Base-by-base conservation (phyloP, 2,888 invertebrate species). In the Apotomis turbidana region DNA sequence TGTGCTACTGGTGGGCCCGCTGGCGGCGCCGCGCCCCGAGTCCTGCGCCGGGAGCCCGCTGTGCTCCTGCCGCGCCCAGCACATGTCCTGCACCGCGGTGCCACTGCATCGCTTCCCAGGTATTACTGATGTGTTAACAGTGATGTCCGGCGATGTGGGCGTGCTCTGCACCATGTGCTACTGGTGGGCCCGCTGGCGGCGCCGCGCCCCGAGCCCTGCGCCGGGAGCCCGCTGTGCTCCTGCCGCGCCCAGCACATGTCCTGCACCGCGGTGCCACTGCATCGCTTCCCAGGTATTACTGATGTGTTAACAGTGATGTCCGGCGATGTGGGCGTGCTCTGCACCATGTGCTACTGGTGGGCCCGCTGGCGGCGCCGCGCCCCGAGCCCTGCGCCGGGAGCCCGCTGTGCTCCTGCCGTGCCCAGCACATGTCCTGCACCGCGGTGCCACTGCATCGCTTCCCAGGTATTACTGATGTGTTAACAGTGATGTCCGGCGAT, bases 71-170 rank as follows among this genome's bases (percentile, higher is more conserved):
- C 95, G 95, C 82, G 88, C 94, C 57, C 94, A 94, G 78, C 95
- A 95, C 85, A 95, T 96, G 90, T 95, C 95, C 81, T 96, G 96
- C 85, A 94, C 95, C 78, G 96, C 95, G 52, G 95, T 96, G 74
- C 95, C 96, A n/a, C 94, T 96, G 80, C 96, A 95, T 81, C 94
- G 95, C 83, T 95, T 96, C 83, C 96, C 96, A 89, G 96, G 96
- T 96, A 90, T 9, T 49, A 49, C 49, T 9, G 9, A 49, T 9
- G 36, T 63, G n/a, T 58, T 63, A 68, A 12, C 82, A 92, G 93
- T 91, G 91, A 93, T 92, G 93, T 86, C 86, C 84, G 88, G 90
- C 78, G 85, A 88, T 87, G 90, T 83, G 73, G 83, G 86, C 86
- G 85, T 84, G 88, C 88, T 89, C 88, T 10, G 49, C 41, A 5